Base-by-base conservation (phyloP, 1,140 invertebrate species). In the Zaprionus davidi region DNA sequence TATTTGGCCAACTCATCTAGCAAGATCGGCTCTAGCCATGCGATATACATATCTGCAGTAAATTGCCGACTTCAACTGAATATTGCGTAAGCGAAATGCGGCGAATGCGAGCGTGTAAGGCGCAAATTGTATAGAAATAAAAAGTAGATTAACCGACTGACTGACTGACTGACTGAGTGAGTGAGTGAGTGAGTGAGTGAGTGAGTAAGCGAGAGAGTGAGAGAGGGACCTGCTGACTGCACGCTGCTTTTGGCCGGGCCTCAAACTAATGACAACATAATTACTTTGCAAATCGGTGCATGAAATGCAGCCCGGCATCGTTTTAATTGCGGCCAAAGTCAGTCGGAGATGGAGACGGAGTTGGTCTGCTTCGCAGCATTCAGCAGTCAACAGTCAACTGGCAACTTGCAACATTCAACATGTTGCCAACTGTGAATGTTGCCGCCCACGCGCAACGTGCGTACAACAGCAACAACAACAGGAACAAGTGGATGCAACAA, bases 341-440 rank as follows among this genome's bases (percentile, higher is more conserved):
- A 46, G 46, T 31, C 15, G 17, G 22, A 24, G 13, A 46, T 36
- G 3, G n/a, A 53, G n/a, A 26, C 6, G 13, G 22, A 38, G 31
- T 44, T 20, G 28, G 64, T 13, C 36, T 38, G 36, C n/a, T 44
- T 12, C n/a, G 15, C n/a, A 44, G 41, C 38, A 41, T 41, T 44
- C 41, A 44, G n/a, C 51, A 78, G 28, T 63, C 31, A 31, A 46
- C 53, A 44, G 41, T 44, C 41, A 7, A n/a, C 36, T 38, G 12
- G 41, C 41, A 46, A 46, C 41, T 46, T 17, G 41, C 41, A 46
- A n/a, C 65, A 57, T 57, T 56, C 64, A 57, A 57, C 64, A 56
- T 66, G 81, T 84, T 63, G 78, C 82, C 74, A 85, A 85, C 74
- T 81, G 79, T 84, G 78, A 76, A 85, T 81, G 82, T 78, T 64